These are phyloP conservation scores for Acanthoscelides obtectus DNA, from an alignment of 2,888 invertebrate genomes.

Conservation along the genomic window DNA sequence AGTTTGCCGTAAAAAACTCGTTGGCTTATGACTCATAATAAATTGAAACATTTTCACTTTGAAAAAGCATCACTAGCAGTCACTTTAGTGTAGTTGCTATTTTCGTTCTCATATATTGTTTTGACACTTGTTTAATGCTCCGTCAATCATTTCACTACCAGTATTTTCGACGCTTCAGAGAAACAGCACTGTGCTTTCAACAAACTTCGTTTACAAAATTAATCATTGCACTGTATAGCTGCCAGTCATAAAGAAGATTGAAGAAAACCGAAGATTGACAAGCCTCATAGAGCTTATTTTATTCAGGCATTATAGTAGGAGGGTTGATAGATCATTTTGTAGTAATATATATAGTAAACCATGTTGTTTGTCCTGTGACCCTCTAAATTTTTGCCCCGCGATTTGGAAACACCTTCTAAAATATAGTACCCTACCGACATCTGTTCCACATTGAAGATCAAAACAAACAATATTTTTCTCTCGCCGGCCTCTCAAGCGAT, in stretches of 20 bases:
- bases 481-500: neutral
- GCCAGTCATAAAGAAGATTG: no score
- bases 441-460: neutral
- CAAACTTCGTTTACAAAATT: neutral
- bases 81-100: neutral
- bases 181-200: neutral
- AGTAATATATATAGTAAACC: no score
- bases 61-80: neutral
- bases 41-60: neutral
- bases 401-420: no score
- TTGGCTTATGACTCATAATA: neutral
- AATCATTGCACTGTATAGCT: neutral
- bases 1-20: no score
- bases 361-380: no score
- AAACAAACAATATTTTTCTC: neutral
- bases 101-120: neutral
- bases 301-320: no score
- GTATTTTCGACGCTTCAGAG: neutral
- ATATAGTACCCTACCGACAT: no score
- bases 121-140: neutral
- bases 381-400: no score
- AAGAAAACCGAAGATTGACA: no score
- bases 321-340: no score
- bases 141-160: neutral
- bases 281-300: no score